phyloP scores from a whole-genome alignment of 2,888 invertebrate species.

The Falcaria lacertinaria region DNA sequence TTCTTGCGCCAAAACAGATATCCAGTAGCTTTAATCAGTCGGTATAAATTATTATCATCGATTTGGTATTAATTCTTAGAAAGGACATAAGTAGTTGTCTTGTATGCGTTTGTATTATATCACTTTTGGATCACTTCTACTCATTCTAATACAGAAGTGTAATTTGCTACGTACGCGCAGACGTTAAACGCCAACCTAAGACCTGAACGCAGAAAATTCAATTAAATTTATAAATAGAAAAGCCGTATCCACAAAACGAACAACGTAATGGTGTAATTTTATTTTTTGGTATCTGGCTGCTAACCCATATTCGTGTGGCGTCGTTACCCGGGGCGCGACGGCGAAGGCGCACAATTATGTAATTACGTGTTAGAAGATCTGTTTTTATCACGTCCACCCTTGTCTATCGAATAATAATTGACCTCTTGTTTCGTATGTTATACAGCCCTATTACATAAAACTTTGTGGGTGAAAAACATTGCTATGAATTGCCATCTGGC shows the following conservation, averaged over 20 bases:
- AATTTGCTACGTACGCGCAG: too few species aligned
- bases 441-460: constrained; percentile 48
- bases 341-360: constrained; percentile 74
- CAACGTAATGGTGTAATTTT: constrained; percentile 36
- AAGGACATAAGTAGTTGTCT: too few species aligned
- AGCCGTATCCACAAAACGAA: constrained; percentile 28
- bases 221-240: not conserved
- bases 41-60: too few species aligned
- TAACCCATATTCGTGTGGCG: constrained; percentile 74
- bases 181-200: too few species aligned
- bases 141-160: too few species aligned
- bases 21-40: too few species aligned
- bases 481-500: constrained; percentile 37
- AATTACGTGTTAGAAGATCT: constrained; percentile 79
- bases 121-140: too few species aligned
- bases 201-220: too few species aligned
- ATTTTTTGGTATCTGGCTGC: constrained; percentile 57
- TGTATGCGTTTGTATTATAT: too few species aligned
- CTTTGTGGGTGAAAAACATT: constrained; percentile 24
- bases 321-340: constrained; percentile 63
- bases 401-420: constrained; percentile 75
- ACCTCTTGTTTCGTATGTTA: constrained; percentile 71
- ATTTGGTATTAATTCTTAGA: too few species aligned
- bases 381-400: constrained; percentile 80
- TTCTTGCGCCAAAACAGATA: too few species aligned